Evolutionary conservation across 2,113 vertebrate genomes (phyloP).

Genomic region (Mola mola): DNA sequence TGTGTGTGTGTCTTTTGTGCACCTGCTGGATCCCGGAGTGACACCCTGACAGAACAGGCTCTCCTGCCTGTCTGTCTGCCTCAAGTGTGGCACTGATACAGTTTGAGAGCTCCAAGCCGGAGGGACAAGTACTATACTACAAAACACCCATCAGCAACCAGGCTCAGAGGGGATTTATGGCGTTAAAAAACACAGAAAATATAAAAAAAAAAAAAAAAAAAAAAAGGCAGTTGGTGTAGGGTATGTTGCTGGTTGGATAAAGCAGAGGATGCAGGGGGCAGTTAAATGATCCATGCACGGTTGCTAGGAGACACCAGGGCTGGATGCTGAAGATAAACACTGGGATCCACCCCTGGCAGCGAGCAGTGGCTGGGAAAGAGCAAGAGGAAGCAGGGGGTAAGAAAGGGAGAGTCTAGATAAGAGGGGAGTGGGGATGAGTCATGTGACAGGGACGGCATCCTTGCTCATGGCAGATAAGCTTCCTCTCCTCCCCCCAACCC

Average conservation of each 20-base stretch:
- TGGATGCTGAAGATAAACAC: constrained; percentile 82
- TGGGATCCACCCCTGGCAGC: constrained; percentile 69
- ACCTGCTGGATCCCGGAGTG: constrained; percentile 66
- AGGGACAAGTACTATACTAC: constrained; percentile 20
- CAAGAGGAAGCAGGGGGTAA: constrained; percentile 29
- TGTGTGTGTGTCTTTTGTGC: constrained; percentile 42
- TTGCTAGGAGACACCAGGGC: constrained; percentile 83
- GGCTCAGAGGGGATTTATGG: no score
- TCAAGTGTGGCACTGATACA: constrained; percentile 66
- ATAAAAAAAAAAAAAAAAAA: constrained; percentile 19
- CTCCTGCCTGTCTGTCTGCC: constrained; percentile 70
- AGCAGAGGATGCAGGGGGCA: constrained; percentile 60
- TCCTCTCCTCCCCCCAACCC: constrained; percentile 11
- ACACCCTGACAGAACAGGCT: constrained; percentile 67
- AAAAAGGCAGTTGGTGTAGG: constrained; percentile 44
- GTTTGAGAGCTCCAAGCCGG: constrained; percentile 51
- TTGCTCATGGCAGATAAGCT: constrained; percentile 46
- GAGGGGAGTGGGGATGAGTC: constrained; percentile 20
- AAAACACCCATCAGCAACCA: not conserved
- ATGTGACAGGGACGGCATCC: constrained; percentile 40
- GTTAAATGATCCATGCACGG: constrained; percentile 77
- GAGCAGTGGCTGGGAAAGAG: constrained; percentile 41
- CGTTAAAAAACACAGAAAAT: not conserved
- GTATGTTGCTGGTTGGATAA: constrained; percentile 41
- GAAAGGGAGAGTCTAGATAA: constrained; percentile 27